A percentile compares a stretch with the other conserved stretches of the same genome.
Conservation (phyloP, 1,140 invertebrate genomes). For the Drosophila auraria region DNA sequence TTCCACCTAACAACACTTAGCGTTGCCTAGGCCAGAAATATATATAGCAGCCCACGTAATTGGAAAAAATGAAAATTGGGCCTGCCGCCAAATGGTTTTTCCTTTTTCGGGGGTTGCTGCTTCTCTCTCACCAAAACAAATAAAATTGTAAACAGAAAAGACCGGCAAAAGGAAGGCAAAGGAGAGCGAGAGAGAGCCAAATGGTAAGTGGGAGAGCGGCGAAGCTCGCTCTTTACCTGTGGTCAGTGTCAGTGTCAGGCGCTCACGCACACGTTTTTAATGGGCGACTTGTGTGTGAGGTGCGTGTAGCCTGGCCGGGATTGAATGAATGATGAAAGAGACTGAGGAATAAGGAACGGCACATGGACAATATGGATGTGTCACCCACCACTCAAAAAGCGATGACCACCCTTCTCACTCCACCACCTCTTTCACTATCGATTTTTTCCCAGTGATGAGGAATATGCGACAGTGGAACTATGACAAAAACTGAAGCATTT, state of each 20-base stretch:
- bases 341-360: conserved; percentile 31
- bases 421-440: conserved; percentile 26
- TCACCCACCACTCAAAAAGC: conserved; percentile 56
- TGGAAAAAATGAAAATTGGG: conserved; percentile 19
- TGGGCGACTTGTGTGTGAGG: conserved; percentile 40
- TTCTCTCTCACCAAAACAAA: conserved; percentile 24
- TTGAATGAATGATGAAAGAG: conserved; percentile 68
- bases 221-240: conserved; percentile 61
- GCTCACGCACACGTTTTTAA: conserved; percentile 50
- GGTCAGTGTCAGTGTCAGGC: conserved; percentile 76
- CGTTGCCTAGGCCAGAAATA: too few species aligned
- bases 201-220: conserved; percentile 43
- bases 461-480: conserved; percentile 4
- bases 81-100: conserved; percentile 44
- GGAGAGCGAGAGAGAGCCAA: conserved; percentile 19
- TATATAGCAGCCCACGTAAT: too few species aligned
- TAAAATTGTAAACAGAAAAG: conserved; percentile 73
- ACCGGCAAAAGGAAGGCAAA: conserved; percentile 49
- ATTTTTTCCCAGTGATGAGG: conserved; percentile 28
- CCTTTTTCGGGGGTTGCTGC: conserved; percentile 37
- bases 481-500: conserved; percentile 37
- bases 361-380: conserved; percentile 49
- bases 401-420: conserved; percentile 10
- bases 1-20: too few species aligned
- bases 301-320: conserved; percentile 38